These are phyloP conservation scores for Coccyzus lansbergi DNA, from an alignment of 2,797 vertebrate species.

Conservation along the genomic window DNA sequence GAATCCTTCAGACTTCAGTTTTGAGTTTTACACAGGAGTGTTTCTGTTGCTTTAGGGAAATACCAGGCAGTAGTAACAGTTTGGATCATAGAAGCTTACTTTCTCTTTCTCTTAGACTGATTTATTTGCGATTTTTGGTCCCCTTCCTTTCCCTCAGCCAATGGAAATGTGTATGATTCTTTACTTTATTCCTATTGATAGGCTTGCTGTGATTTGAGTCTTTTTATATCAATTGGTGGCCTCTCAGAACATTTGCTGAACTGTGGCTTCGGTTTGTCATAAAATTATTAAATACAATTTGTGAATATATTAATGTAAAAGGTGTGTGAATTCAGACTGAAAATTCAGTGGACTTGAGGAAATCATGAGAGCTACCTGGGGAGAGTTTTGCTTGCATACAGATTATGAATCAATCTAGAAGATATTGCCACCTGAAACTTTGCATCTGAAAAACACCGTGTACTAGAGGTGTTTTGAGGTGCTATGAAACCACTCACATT, in stretches of 20 bases:
- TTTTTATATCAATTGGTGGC: not conserved
- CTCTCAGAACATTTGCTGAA: not conserved
- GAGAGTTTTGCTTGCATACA: not conserved
- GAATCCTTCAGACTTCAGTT: not conserved
- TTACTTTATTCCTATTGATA: not conserved
- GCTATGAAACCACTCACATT: not conserved
- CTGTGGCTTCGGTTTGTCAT: not conserved
- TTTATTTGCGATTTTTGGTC: not conserved
- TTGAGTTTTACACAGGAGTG: not conserved
- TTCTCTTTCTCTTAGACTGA: not conserved
- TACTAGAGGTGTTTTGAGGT: not conserved
- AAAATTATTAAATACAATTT: not conserved
- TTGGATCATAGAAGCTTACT: not conserved
- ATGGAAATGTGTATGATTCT: not conserved
- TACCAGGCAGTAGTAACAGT: not conserved
- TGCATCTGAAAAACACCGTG: not conserved
- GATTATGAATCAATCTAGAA: not conserved
- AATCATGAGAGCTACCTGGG: not conserved
- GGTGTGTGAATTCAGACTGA: not conserved
- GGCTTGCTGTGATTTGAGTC: not conserved
- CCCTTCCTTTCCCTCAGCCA: not conserved
- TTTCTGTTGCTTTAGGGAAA: not conserved
- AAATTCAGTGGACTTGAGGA: not conserved
- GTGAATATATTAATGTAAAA: not conserved
- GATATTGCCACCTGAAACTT: not conserved